Evolutionary conservation across 35 echinoderm and acorn worm species (phyloP), one percentile per base, ranked within the genome.

Genomic region (Anneissia japonica): DNA sequence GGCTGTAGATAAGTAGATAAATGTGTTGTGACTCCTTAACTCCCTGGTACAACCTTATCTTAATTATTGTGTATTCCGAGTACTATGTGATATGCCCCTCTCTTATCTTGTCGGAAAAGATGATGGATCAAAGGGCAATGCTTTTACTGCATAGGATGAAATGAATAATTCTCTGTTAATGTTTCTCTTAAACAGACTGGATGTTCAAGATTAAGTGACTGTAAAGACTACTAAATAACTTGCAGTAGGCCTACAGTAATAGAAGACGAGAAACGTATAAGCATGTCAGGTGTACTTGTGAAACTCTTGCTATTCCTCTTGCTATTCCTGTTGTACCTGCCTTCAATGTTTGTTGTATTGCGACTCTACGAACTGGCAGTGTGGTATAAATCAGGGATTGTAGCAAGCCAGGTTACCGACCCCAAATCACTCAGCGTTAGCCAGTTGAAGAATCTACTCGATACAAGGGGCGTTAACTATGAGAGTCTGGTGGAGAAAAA

Each of bases 301-400:
- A 97, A 97, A 72, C 16, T 93, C 4, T 1, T 87, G 7, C 83
- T n/a, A n/a, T n/a, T n/a, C n/a, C n/a, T n/a, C n/a, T n/a, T n/a
- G n/a, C n/a, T 99, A 37, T 75, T 99, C 30, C 40, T 99, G 56
- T 19, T 99, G 31, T 99, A 89, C 79, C 72, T 93, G 0, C 75
- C 73, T 0, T 34, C 94, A 2, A 83, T 99, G 6, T 87, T 93
- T 34, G 16, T 94, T 19, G 9, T 94, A 12, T 35, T 93, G 32
- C 84, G 96, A 41, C 46, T 94, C 32, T 74, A 89, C 38, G 96
- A 99, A 74, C 29, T 81, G 7, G 30, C 87, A 4, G 89, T 92
- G 21, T 99, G 96, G 96, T 94, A 99, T 72, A 89, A 99, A 72
- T 84, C 92, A n/a, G 96, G 96, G 0, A 84, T 99, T 75, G 45